Evolutionary conservation across 2,113 vertebrate genomes (phyloP), one percentile per base, ranked within the genome.

Genomic region (Aspidoscelis tigris): DNA sequence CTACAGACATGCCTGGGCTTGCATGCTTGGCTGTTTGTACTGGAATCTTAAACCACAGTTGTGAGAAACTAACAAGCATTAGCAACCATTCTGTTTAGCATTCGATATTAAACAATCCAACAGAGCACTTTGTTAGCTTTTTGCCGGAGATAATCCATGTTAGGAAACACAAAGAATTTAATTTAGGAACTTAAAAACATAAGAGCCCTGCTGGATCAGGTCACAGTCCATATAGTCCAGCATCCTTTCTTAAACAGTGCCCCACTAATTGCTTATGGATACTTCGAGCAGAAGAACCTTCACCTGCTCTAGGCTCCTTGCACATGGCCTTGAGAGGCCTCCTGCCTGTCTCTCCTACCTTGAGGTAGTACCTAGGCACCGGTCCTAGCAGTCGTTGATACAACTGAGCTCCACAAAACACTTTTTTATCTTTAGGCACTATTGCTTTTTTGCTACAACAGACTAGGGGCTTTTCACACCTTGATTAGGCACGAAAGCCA

Each of bases 1-100:
- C 69, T 2, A 14, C 85, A 33, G 84, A 88, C 89, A 93, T 91
- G 93, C 83, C 90, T 73, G 71, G 92, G 76, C 93, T 85, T 55
- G 89, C 61, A 84, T 61, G 18, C 64, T 80, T 76, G 86, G 86
- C 89, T 83, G 86, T 65, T 44, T 83, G 68, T 74, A 84, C 50
- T 9, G 44, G 68, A 76, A 79, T 64, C 64, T 20, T 84, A 80
- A 79, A 65, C 41, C 41, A 81, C 10, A 58, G 58, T 61, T 0
- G 3, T 81, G 80, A 58, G 53, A 75, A 70, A 74, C 39, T 50
- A 68, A 77, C 21, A 64, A 26, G n/a, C 53, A 74, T 58, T 22
- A 79, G 65, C 65, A 76, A 70, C 76, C 71, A 33, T 6, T 84
- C 78, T 80, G 75, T 33, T 55, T 8, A 81, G 78, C 50, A 41